Conservation (phyloP, 2,888 invertebrate species). For the Agonopterix heracliana region DNA sequence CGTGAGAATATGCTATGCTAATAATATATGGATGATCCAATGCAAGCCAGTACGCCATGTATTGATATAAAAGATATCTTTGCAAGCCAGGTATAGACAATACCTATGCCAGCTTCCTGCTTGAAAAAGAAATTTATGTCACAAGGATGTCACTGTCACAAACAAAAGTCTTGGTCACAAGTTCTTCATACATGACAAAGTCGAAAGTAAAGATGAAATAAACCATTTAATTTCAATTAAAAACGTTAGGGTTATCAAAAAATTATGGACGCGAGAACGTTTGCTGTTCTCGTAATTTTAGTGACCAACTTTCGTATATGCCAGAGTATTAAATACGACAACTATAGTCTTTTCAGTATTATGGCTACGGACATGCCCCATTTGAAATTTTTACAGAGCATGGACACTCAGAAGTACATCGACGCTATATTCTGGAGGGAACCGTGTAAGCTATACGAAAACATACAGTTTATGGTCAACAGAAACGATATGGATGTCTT, state of each 20-base stretch:
- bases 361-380: constrained; percentile 34
- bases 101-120: too few species aligned
- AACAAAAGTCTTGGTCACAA: too few species aligned
- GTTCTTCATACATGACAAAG: too few species aligned
- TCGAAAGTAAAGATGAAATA: too few species aligned
- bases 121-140: too few species aligned
- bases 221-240: too few species aligned
- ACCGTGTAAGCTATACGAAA: constrained; percentile 37
- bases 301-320: constrained; percentile 28
- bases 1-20: too few species aligned
- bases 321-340: constrained; percentile 33
- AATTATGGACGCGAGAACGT: constrained; percentile 33
- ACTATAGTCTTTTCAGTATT: constrained; percentile 33
- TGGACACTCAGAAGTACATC: constrained; percentile 40
- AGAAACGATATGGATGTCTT: constrained; percentile 34
- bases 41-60: too few species aligned
- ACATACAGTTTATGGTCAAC: constrained; percentile 43
- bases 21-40: too few species aligned
- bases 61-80: too few species aligned
- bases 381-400: constrained; percentile 43
- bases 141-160: too few species aligned
- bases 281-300: constrained; percentile 30
- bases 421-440: constrained; percentile 47
- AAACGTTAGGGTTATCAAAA: background rate
- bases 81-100: too few species aligned